A percentile compares a stretch with the other conserved stretches of the same genome.
These are phyloP conservation scores for Geodia barretti DNA, from an alignment of 37 sponge, comb jelly and placozoan genomes.

Conservation along the genomic window DNA sequence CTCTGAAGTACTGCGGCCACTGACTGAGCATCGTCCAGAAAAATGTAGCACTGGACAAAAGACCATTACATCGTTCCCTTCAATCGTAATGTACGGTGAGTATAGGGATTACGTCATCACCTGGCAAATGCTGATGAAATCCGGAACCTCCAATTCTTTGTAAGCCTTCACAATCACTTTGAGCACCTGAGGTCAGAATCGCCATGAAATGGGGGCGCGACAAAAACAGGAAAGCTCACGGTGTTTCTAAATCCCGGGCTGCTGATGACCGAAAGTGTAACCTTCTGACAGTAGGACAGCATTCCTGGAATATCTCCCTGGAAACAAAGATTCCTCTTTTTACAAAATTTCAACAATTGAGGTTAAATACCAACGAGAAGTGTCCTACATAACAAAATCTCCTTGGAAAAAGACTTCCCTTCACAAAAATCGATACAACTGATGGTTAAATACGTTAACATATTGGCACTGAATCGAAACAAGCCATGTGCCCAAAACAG, in stretches of 20 bases:
- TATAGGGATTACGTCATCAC: constrained; percentile 16
- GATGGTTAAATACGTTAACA: neutral
- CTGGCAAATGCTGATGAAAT: constrained; percentile 92
- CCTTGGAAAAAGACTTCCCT: neutral
- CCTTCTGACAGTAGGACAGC: constrained; percentile 85
- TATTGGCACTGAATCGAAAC: neutral
- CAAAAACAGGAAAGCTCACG: constrained; percentile 20
- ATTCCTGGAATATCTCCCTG: constrained; percentile 62
- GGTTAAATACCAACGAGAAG: no score
- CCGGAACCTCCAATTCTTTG: constrained; percentile 56
- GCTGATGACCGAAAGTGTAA: constrained; percentile 71
- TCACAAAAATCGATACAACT: neutral
- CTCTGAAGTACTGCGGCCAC: constrained; percentile 84
- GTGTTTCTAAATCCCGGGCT: constrained; percentile 71
- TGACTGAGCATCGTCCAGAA: constrained; percentile 79
- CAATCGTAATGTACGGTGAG: neutral
- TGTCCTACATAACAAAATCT: no score
- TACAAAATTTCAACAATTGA: no score
- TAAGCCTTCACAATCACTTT: constrained; percentile 75
- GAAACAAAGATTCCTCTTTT: constrained; percentile 3
- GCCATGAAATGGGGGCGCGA: neutral
- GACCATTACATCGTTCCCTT: neutral
- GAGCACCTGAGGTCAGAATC: constrained; percentile 67
- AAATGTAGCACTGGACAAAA: constrained; percentile 76
- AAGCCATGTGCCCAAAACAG: no score